phyloP scores from a whole-genome alignment of 2,113 vertebrate genomes.

The Lutjanus erythropterus region DNA sequence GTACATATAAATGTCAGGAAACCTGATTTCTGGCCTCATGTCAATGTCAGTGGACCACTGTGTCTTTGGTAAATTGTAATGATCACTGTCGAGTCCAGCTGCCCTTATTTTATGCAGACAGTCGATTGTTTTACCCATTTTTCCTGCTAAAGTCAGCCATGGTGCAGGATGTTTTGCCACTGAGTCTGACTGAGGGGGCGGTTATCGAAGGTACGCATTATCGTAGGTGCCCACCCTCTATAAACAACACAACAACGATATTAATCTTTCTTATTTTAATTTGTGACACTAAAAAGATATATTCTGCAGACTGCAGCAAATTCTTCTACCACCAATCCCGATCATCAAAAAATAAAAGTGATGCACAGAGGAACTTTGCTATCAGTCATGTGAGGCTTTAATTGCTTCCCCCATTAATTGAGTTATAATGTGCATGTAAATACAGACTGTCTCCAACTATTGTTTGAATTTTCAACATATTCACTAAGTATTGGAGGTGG shows the following conservation, averaged over 20 bases:
- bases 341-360: slow-evolving; percentile 14
- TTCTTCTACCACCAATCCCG: background rate
- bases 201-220: too few species aligned
- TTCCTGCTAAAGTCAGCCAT: too few species aligned
- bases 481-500: background rate
- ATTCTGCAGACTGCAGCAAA: background rate
- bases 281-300: background rate
- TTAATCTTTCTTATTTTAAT: background rate
- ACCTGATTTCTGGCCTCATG: too few species aligned
- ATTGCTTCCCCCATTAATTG: slow-evolving; percentile 5
- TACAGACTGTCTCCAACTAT: background rate
- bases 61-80: too few species aligned
- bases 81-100: too few species aligned
- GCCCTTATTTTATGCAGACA: too few species aligned
- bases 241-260: background rate
- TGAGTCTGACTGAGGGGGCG: too few species aligned
- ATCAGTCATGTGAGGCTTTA: background rate
- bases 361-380: background rate
- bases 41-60: too few species aligned
- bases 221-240: too few species aligned
- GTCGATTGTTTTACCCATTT: too few species aligned
- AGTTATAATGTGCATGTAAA: slow-evolving; percentile 17
- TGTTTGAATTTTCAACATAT: background rate
- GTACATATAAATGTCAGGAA: too few species aligned
- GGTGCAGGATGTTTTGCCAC: too few species aligned